Evolutionary conservation across 2,888 invertebrate species (phyloP), one percentile per base, ranked within the genome.

Genomic region (Drosophila kokeensis): DNA sequence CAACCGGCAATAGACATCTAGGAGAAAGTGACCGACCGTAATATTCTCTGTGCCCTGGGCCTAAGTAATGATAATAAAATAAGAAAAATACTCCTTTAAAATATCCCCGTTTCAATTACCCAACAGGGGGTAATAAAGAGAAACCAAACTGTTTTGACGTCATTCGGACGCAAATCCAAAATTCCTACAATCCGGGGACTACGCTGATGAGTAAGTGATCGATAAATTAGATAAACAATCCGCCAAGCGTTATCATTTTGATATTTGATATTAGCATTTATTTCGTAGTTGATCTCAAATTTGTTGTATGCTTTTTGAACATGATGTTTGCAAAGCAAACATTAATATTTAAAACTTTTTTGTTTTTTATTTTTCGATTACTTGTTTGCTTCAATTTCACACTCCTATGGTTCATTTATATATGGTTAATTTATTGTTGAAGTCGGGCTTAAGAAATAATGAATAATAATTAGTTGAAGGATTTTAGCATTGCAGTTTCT

Each of bases 181-280:
- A 13, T 42, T 53, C 32, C n/a, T 0, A 40, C 4, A 40, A 32
- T 24, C 8, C 24, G 45, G 45, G n/a, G 6, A 45, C 24, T 24
- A 59, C 18, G 15, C 32, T 24, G 48, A 67, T 76, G 72, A 76
- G 29, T 67, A 67, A 76, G 18, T 49, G 30, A 58, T 63, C 49
- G 27, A 8, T 53, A 5, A 8, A 32, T 15, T 21, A 1, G 15
- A 15, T 21, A 5, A 10, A 5, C 24, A 34, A 15, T 10, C 32
- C 18, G 8, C 10, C 8, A 53, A 21, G 32, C 18, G 53, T 34
- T 34, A 36, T 8, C 10, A 34, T 7, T 53, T 32, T 49, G 18
- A 5, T 24, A 5, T 24, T 27, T 49, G 18, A 27, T 5, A 49
- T 5, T 10, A 18, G 10, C 1, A 49, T 18, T 8, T 27, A 27